Percentiles rank a stretch among this genome's conserved stretches.
Evolutionary conservation across 2,888 invertebrate species (phyloP).

Genomic region (Cataglyphis rosenhaueri): DNA sequence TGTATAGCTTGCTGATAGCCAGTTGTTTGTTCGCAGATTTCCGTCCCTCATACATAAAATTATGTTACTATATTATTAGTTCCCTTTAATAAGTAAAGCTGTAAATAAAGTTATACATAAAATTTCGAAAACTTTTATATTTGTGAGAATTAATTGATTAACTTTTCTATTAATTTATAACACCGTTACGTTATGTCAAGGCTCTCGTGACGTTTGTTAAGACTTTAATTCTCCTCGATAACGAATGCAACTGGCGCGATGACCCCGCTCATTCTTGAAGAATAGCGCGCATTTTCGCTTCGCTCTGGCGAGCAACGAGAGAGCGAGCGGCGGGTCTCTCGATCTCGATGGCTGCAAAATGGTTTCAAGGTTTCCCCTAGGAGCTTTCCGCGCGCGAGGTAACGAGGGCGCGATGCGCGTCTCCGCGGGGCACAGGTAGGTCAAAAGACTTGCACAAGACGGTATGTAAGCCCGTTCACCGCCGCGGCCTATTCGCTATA

Average conservation of each 20-base stretch:
- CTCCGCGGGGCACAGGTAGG: slow-evolving; percentile 71
- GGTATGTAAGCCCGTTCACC: slow-evolving; percentile 60
- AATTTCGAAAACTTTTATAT: not conserved
- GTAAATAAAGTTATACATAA: not conserved
- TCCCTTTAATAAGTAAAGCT: not conserved
- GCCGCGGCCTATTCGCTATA: slow-evolving; percentile 18
- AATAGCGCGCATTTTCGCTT: slow-evolving; percentile 70
- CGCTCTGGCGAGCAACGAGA: slow-evolving; percentile 73
- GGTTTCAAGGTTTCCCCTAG: slow-evolving; percentile 79
- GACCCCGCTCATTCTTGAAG: slow-evolving; percentile 50
- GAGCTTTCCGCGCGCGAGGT: slow-evolving; percentile 77
- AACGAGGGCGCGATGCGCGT: slow-evolving; percentile 80
- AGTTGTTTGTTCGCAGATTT: no score
- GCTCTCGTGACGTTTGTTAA: not conserved
- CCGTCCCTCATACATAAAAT: not conserved
- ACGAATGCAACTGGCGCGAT: slow-evolving; percentile 32
- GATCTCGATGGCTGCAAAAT: slow-evolving; percentile 76
- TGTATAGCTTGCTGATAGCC: not conserved
- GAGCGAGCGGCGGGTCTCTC: slow-evolving; percentile 70
- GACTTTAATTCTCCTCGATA: slow-evolving; percentile 36
- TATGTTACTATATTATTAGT: not conserved
- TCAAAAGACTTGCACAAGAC: slow-evolving; percentile 74
- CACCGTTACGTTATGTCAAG: slow-evolving; percentile 1
- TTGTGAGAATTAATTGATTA: not conserved
- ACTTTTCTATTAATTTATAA: not conserved